Base-by-base conservation (phyloP, 2,797 vertebrate genomes). In the Falco cherrug region DNA sequence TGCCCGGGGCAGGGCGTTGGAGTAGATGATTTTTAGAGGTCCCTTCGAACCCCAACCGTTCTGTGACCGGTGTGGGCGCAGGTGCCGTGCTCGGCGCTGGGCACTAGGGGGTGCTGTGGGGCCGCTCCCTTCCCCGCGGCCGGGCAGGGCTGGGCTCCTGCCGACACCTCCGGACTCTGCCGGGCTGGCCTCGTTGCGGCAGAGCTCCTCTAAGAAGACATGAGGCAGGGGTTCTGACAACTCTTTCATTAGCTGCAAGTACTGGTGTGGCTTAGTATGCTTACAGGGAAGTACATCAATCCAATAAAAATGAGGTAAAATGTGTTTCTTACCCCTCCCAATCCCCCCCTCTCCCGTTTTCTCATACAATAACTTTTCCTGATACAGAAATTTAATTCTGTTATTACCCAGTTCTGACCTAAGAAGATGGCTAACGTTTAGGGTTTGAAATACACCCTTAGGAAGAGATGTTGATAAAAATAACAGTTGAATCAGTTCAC, bases 71-170 rank as follows among this genome's bases (percentile, higher is more conserved):
- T 45, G 43, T 45, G 17, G 43, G 43, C 17, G 43, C 43, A 45
- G 43, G 17, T 45, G 43, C 43, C 17, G 43, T 33, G 78, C 43
- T 13, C 9, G 41, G 20, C 4, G 31, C 37, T 28, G 41, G 60
- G 8, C 61, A 29, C 59, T 33, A 29, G 69, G 93, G 97, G 97
- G 75, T 97, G 93, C 97, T 96, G n/a, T 80, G 80, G 94, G 97
- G 97, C 78, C 96, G 90, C 50, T 14, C 79, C 43, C 43, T 17
- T 18, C 17, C 17, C 43, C 43, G 43, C 43, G 17, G 43, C 43
- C 43, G 43, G 96, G 91, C 26, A 6, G 19, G 15, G 11, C 26
- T 1, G 2, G 2, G 11, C 21, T 21, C 21, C 24, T 11, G 16
- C 6, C 1, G 4, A 7, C 6, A 50, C 21, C 12, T 5, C n/a